Percentiles rank a stretch among this genome's conserved stretches.
These are phyloP conservation scores for Watsonalla cultraria DNA, from an alignment of 2,888 invertebrate species.

Conservation along the genomic window DNA sequence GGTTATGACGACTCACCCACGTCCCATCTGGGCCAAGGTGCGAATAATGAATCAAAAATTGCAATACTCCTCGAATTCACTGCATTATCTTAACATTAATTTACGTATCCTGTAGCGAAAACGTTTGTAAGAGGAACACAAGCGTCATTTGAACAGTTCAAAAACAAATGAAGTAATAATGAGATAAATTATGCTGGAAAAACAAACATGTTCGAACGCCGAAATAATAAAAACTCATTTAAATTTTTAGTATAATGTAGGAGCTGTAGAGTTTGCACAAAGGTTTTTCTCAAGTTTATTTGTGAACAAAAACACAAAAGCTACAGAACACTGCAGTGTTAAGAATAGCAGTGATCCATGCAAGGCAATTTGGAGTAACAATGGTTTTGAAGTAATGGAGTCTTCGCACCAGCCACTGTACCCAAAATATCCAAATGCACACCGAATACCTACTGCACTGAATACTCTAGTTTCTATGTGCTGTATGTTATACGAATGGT, in stretches of 20 bases:
- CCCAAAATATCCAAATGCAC: conserved; percentile 45
- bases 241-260: background rate
- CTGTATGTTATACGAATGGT: conserved; percentile 12
- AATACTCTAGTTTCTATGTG: conserved; percentile 12
- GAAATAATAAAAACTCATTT: background rate
- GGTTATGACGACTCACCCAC: conserved; percentile 30
- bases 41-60: background rate
- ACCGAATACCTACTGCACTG: conserved; percentile 24
- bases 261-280: background rate
- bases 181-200: background rate
- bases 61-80: too few species aligned
- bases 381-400: background rate
- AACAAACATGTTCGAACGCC: background rate
- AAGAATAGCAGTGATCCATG: background rate
- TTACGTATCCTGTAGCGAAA: too few species aligned
- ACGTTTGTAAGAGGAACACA: too few species aligned
- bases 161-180: too few species aligned
- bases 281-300: background rate
- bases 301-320: background rate
- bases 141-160: too few species aligned
- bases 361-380: conserved; percentile 7
- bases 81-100: too few species aligned
- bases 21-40: conserved; percentile 1
- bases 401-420: conserved; percentile 19
- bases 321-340: background rate